Percentiles rank a stretch among this genome's conserved stretches.
Evolutionary conservation across 53 echinoderm and acorn worm species (phyloP).

Genomic region (Glandiceps talaboti): DNA sequence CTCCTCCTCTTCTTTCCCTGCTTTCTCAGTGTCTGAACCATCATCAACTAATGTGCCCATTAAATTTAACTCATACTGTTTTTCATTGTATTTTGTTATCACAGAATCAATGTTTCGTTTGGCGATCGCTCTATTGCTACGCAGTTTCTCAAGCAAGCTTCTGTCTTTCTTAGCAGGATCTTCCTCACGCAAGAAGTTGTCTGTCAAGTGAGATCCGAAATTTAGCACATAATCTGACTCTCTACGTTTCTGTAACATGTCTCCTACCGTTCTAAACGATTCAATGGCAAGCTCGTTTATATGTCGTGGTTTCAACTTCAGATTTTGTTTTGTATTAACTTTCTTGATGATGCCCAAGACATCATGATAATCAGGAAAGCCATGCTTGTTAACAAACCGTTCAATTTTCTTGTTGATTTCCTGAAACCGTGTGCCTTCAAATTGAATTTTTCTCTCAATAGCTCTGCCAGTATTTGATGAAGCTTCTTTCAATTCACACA

Average conservation of each 20-base stretch:
- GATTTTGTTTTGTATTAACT: conserved; percentile 37
- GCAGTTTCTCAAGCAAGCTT: conserved; percentile 44
- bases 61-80: conserved; percentile 30
- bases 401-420: conserved; percentile 73
- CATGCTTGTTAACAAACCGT: conserved; percentile 43
- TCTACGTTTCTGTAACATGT: conserved; percentile 46
- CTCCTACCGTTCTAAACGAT: conserved; percentile 61
- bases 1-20: conserved; percentile 4
- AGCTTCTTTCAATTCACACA: conserved; percentile 55
- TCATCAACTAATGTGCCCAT: conserved; percentile 22
- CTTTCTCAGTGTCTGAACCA: conserved; percentile 8
- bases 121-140: conserved; percentile 29
- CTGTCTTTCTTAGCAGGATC: conserved; percentile 39
- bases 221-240: conserved; percentile 49
- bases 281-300: conserved; percentile 48
- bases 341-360: conserved; percentile 28
- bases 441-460: conserved; percentile 40
- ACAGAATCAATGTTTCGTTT: conserved; percentile 40
- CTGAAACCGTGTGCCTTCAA: conserved; percentile 48
- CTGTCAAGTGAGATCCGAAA: conserved; percentile 43
- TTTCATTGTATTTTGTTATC: conserved; percentile 27
- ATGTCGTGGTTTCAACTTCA: conserved; percentile 36
- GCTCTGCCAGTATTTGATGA: conserved; percentile 51
- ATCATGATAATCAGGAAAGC: conserved; percentile 80
- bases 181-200: conserved; percentile 19